A percentile compares a stretch with the other conserved stretches of the same genome.
Evolutionary conservation across 1,140 invertebrate species (phyloP).

Genomic region (Conopomorpha cramerella): DNA sequence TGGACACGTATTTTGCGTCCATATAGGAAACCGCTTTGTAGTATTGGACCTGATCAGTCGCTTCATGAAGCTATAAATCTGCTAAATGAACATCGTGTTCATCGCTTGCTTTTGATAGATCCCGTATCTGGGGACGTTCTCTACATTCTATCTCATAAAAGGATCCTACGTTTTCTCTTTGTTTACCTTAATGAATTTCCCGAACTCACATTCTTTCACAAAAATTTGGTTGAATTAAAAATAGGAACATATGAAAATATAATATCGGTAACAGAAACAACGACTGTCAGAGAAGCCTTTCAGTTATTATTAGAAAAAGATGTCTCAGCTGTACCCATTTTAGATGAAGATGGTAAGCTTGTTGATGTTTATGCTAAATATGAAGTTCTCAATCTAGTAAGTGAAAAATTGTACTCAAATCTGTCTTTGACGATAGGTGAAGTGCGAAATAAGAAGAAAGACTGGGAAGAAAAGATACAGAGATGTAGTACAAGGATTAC

Average conservation of each 20-base stretch:
- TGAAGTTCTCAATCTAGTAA: conserved; percentile 53
- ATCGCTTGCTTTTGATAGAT: conserved; percentile 44
- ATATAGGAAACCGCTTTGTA: conserved; percentile 36
- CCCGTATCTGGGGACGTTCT: conserved; percentile 42
- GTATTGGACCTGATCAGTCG: conserved; percentile 43
- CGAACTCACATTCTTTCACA: conserved; percentile 51
- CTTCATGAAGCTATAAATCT: conserved; percentile 50
- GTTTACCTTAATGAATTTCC: conserved; percentile 53
- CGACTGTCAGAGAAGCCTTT: conserved; percentile 42
- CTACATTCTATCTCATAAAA: conserved; percentile 50
- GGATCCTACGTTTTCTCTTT: conserved; percentile 49
- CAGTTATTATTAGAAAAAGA: conserved; percentile 43
- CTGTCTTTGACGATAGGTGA: conserved; percentile 45
- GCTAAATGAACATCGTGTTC: conserved; percentile 40
- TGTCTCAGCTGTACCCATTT: conserved; percentile 44
- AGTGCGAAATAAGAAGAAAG: conserved; percentile 53
- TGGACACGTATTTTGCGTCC: conserved; percentile 44
- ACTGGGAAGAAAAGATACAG: conserved; percentile 57
- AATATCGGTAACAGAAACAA: conserved; percentile 36
- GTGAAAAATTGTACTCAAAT: conserved; percentile 51
- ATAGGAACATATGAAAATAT: conserved; percentile 46
- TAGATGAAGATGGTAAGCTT: conserved; percentile 41
- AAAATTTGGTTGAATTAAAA: conserved; percentile 39
- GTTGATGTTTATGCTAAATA: conserved; percentile 51
- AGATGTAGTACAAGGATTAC: conserved; percentile 55